Conservation (phyloP, 2,888 invertebrate genomes). For the Leptinotarsa tumamoca region DNA sequence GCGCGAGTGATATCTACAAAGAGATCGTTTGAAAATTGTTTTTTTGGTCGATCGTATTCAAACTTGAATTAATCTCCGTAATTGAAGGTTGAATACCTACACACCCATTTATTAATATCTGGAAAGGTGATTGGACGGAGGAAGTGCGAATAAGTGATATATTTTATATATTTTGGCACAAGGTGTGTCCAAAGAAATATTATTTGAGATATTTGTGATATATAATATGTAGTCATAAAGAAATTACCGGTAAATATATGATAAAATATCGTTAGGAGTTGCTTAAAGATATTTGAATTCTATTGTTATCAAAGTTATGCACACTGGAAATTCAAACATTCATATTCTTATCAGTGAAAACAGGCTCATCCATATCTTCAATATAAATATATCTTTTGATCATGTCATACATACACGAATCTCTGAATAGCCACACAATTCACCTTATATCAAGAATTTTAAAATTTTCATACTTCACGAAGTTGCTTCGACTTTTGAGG, state of each 20-base stretch:
- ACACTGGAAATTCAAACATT: background rate
- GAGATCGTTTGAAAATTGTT: background rate
- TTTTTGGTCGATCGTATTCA: background rate
- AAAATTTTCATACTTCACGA: too few relatives aligned
- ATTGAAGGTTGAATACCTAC: background rate
- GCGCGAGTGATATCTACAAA: too few relatives aligned
- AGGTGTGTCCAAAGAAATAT: slow-evolving; percentile 59
- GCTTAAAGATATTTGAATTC: slow-evolving; percentile 18
- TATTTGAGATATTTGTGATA: slow-evolving; percentile 63
- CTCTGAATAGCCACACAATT: too few relatives aligned
- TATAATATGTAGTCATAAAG: slow-evolving; percentile 60
- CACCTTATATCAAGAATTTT: too few relatives aligned
- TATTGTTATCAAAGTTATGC: slow-evolving; percentile 13
- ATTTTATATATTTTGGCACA: slow-evolving; percentile 64
- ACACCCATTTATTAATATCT: background rate
- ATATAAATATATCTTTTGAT: too few relatives aligned
- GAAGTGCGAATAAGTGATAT: slow-evolving; percentile 63
- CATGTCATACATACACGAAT: too few relatives aligned
- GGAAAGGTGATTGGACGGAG: slow-evolving; percentile 38
- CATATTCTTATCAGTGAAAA: too few relatives aligned
- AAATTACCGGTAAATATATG: slow-evolving; percentile 46
- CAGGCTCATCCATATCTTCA: too few relatives aligned
- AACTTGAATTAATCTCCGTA: background rate
- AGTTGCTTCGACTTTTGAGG: too few relatives aligned
- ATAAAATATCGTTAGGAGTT: slow-evolving; percentile 19